phyloP scores from a whole-genome alignment of 2,888 invertebrate genomes.

The Thumatha senex region DNA sequence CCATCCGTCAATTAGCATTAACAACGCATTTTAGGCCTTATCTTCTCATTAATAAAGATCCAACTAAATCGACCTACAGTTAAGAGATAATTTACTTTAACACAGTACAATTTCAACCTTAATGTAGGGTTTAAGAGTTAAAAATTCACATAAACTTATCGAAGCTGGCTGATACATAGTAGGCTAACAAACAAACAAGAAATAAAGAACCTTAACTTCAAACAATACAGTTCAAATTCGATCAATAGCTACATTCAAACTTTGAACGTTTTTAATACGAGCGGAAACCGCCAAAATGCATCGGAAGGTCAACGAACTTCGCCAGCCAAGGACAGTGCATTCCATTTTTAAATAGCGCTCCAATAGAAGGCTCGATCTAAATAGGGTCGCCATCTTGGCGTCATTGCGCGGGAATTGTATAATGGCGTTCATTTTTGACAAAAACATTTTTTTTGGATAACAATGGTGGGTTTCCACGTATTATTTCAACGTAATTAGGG shows the following conservation, averaged over 20 bases:
- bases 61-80: constrained; percentile 26
- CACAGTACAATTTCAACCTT: constrained; percentile 50
- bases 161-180: constrained; percentile 41
- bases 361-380: constrained; percentile 81
- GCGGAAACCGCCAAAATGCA: constrained; percentile 79
- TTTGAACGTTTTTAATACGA: constrained; percentile 58
- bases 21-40: constrained; percentile 39
- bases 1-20: constrained; percentile 38
- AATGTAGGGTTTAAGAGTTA: constrained; percentile 47
- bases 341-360: constrained; percentile 82
- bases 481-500: constrained; percentile 78
- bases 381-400: constrained; percentile 80
- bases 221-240: constrained; percentile 47
- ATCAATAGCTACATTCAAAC: constrained; percentile 32
- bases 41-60: constrained; percentile 24
- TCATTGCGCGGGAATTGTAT: constrained; percentile 66
- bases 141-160: constrained; percentile 52
- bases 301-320: constrained; percentile 80
- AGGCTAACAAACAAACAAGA: constrained; percentile 37
- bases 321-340: constrained; percentile 81
- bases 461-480: constrained; percentile 66
- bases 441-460: constrained; percentile 61
- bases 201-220: constrained; percentile 34
- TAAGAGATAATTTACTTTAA: constrained; percentile 40
- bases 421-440: constrained; percentile 56